Evolutionary conservation across 2,113 vertebrate genomes (phyloP).

Genomic region (Rafetus swinhoei): DNA sequence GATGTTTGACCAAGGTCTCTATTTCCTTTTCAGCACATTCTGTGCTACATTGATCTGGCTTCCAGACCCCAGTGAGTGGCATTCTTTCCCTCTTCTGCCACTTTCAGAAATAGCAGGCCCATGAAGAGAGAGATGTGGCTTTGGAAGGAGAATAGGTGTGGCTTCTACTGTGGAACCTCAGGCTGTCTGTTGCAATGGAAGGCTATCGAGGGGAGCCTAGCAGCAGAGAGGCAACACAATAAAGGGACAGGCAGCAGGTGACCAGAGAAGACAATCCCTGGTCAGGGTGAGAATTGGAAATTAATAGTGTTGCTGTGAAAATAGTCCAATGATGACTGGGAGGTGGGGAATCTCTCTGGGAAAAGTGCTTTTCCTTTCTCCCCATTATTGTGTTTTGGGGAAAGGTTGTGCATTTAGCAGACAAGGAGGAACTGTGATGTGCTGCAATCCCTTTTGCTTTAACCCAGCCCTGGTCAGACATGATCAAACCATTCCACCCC

Average conservation of each 20-base stretch:
- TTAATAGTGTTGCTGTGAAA: background rate
- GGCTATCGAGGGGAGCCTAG: background rate
- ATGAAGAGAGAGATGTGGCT: background rate
- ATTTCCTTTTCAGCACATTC: background rate
- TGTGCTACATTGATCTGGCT: background rate
- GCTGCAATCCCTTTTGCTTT: accelerated
- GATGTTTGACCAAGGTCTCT: background rate
- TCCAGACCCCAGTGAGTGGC: background rate
- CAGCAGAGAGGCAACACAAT: background rate
- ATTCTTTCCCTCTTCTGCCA: background rate
- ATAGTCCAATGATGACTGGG: background rate
- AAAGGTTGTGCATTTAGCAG: background rate
- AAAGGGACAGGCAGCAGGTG: background rate
- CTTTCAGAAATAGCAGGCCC: background rate
- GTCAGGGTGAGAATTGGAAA: background rate
- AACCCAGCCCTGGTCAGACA: background rate
- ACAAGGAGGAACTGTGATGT: accelerated
- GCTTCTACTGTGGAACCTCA: background rate
- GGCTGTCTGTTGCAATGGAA: background rate
- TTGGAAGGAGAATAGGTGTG: background rate
- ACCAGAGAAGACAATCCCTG: accelerated
- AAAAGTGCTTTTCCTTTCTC: background rate
- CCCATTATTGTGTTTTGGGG: accelerated
- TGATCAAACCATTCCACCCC: background rate
- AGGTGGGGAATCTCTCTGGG: background rate